Conservation (phyloP, 2,888 invertebrate species). For the Cloeon dipterum region DNA sequence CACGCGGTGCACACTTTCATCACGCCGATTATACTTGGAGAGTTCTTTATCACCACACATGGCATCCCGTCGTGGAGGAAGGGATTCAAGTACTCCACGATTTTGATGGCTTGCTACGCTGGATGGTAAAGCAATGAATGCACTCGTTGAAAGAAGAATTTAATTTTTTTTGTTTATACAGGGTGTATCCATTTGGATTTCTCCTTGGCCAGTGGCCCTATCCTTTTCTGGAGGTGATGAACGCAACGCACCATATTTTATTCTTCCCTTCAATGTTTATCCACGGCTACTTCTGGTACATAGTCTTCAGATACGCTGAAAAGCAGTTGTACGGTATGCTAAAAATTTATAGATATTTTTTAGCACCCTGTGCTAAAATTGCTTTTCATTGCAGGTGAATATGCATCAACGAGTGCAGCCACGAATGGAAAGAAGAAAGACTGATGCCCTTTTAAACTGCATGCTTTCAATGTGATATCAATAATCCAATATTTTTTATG, state of each 20-base stretch:
- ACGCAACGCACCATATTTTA: neutral
- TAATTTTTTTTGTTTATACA: too few relatives aligned
- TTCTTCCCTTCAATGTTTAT: neutral
- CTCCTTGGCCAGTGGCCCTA: neutral
- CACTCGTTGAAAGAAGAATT: too few relatives aligned
- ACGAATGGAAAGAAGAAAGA: too few relatives aligned
- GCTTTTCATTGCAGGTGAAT: too few relatives aligned
- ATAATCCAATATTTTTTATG: too few relatives aligned
- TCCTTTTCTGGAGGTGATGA: neutral
- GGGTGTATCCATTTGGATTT: neutral
- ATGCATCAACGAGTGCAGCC: too few relatives aligned
- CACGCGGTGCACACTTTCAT: neutral
- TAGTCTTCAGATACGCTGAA: too few relatives aligned
- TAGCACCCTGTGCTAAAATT: too few relatives aligned
- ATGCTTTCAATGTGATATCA: too few relatives aligned
- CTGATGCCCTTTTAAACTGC: too few relatives aligned
- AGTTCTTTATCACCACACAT: neutral
- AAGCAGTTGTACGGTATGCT: too few relatives aligned
- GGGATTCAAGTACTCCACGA: neutral
- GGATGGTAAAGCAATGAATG: neutral
- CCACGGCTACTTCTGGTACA: slow-evolving; percentile 1
- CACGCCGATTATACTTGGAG: neutral
- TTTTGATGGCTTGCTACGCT: neutral
- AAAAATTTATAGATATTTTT: too few relatives aligned
- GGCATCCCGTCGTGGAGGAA: neutral